Percentiles rank a stretch among this genome's conserved stretches.
Evolutionary conservation across 2,797 vertebrate genomes (phyloP).

Genomic region (Ambastaia sidthimunki): DNA sequence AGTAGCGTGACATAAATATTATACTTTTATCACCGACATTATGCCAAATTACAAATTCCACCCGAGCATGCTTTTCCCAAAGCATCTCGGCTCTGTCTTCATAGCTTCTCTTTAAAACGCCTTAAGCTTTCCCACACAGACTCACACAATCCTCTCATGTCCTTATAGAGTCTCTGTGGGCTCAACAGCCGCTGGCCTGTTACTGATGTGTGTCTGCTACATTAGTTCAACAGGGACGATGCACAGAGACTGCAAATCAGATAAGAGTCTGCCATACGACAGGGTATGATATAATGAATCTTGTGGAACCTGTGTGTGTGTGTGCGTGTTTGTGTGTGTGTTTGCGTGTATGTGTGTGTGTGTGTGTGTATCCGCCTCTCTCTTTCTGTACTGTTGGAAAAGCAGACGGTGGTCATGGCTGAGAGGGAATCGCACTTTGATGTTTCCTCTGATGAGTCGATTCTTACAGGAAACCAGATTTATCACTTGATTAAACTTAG

Average conservation of each 20-base stretch:
- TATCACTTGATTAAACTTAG: constrained; percentile 50
- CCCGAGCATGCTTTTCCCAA: background rate
- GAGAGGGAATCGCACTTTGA: constrained; percentile 47
- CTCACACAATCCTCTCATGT: constrained; percentile 44
- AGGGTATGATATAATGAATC: constrained; percentile 31
- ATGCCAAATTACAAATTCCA: constrained; percentile 23
- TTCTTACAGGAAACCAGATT: constrained; percentile 48
- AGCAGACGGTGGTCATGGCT: constrained; percentile 35
- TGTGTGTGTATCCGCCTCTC: background rate
- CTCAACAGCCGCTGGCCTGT: constrained; percentile 34
- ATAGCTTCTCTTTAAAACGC: constrained; percentile 12
- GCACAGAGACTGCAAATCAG: constrained; percentile 44
- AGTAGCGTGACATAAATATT: background rate
- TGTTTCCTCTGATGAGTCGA: constrained; percentile 46
- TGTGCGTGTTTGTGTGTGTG: constrained; percentile 22
- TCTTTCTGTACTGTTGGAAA: constrained; percentile 30
- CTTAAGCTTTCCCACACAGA: constrained; percentile 42
- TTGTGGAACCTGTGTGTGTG: constrained; percentile 17
- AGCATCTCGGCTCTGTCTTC: constrained; percentile 2
- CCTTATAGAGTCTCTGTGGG: constrained; percentile 14
- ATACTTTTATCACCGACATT: background rate
- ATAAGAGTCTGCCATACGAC: constrained; percentile 25
- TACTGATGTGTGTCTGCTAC: constrained; percentile 44
- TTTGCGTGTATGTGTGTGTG: constrained; percentile 11
- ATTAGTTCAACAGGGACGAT: constrained; percentile 45